Conservation (phyloP, 2,113 vertebrate species). For the Scomber japonicus region DNA sequence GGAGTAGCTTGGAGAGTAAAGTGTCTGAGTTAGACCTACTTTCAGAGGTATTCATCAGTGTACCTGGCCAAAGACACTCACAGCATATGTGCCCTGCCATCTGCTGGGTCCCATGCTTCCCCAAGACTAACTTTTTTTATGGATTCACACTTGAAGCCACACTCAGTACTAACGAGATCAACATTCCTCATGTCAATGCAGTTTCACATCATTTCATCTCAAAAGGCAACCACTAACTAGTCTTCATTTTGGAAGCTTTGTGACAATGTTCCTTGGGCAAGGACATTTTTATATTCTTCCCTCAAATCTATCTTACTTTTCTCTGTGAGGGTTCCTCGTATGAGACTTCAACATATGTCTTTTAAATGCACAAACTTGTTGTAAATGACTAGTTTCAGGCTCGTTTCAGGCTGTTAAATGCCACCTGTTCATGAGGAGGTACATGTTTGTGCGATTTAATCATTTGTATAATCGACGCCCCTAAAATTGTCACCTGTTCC, state of each 20-base stretch:
- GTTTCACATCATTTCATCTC: constrained; percentile 21
- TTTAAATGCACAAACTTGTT: too few species aligned
- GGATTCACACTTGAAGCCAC: constrained; percentile 51
- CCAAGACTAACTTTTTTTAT: constrained; percentile 71
- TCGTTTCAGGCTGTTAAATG: too few species aligned
- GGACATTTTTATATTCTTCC: too few species aligned
- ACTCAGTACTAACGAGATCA: constrained; percentile 58
- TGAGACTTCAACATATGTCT: too few species aligned
- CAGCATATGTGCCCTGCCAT: constrained; percentile 79
- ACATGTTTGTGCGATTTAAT: too few species aligned
- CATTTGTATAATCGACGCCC: too few species aligned
- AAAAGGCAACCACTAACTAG: neutral
- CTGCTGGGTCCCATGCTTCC: constrained; percentile 70
- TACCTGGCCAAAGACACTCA: constrained; percentile 72
- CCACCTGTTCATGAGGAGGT: too few species aligned
- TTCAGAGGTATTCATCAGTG: constrained; percentile 78
- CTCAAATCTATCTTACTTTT: too few species aligned
- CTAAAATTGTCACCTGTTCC: too few species aligned
- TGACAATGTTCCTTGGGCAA: too few species aligned
- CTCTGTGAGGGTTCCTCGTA: too few species aligned
- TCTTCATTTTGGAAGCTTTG: neutral
- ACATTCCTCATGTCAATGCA: constrained; percentile 32
- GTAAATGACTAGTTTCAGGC: too few species aligned
- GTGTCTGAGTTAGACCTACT: constrained; percentile 66
- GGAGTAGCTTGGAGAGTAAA: constrained; percentile 20